Evolutionary conservation across 2,888 invertebrate species (phyloP).

Genomic region (Crossocerus cetratus): DNA sequence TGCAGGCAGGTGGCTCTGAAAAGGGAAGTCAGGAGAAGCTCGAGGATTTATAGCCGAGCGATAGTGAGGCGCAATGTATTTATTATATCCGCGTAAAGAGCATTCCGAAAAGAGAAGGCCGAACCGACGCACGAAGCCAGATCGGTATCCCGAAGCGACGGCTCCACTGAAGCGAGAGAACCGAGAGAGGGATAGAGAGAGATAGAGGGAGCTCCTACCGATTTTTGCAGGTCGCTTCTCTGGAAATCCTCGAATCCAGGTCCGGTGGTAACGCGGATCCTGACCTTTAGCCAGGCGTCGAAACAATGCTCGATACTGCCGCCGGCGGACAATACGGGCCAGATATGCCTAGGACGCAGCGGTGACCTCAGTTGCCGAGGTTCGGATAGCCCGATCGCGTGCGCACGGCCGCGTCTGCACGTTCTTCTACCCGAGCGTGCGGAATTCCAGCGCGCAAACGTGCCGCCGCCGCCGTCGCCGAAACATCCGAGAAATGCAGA

Average conservation of each 20-base stretch:
- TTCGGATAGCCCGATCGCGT: background rate
- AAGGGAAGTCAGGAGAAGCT: no score
- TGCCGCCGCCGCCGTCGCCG: conserved; percentile 26
- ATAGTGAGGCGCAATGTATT: conserved; percentile 45
- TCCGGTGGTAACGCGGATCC: conserved; percentile 24
- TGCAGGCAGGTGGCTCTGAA: no score
- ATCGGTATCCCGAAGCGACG: no score
- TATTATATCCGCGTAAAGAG: conserved; percentile 39
- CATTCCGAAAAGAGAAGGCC: conserved; percentile 14
- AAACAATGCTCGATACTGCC: conserved; percentile 48
- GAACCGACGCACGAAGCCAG: no score
- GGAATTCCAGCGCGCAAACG: conserved; percentile 18
- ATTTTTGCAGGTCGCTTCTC: no score
- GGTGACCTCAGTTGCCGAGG: no score
- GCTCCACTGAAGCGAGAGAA: no score
- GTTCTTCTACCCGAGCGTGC: background rate
- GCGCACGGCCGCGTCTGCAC: background rate
- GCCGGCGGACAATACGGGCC: conserved; percentile 16
- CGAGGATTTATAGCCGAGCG: conserved; percentile 37
- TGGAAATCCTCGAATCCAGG: conserved; percentile 26
- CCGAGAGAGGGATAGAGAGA: no score
- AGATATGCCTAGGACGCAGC: no score
- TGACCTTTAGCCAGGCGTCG: conserved; percentile 35
- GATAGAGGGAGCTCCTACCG: no score
- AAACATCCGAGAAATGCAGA: conserved; percentile 1